phyloP scores from a whole-genome alignment of 2,888 invertebrate species.

The Amiota minor region DNA sequence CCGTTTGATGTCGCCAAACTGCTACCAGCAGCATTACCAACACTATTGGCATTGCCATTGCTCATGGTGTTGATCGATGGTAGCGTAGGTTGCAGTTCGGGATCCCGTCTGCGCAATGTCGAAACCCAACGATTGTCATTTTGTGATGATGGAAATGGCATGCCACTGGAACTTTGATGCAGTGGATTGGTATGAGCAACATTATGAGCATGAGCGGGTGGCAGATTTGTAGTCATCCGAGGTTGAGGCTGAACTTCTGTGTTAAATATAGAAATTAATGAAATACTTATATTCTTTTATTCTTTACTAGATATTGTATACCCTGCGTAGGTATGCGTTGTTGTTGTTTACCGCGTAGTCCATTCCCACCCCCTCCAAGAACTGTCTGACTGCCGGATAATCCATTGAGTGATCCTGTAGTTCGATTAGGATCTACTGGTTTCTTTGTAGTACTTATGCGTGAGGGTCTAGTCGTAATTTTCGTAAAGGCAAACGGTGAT shows the following conservation, averaged over 20 bases:
- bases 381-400: constrained; percentile 18
- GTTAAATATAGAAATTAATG: not conserved
- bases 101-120: constrained; percentile 79
- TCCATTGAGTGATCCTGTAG: constrained; percentile 17
- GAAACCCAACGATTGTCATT: constrained; percentile 81
- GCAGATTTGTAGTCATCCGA: constrained; percentile 62
- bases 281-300: not conserved
- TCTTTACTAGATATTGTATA: constrained; percentile 41
- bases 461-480: constrained; percentile 76
- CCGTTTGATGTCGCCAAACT: constrained; percentile 65
- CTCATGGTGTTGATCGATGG: constrained; percentile 76
- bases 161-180: constrained; percentile 38
- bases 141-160: constrained; percentile 69
- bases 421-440: constrained; percentile 55
- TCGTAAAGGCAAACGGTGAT: constrained; percentile 80
- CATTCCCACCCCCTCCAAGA: constrained; percentile 49
- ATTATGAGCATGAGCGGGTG: constrained; percentile 30
- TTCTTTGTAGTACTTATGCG: constrained; percentile 60
- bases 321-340: constrained; percentile 73
- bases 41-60: constrained; percentile 64
- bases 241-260: constrained; percentile 74
- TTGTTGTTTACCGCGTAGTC: constrained; percentile 61
- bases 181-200: constrained; percentile 24
- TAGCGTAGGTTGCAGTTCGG: constrained; percentile 79
- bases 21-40: constrained; percentile 72